A percentile compares a stretch with the other conserved stretches of the same genome.
Conservation (phyloP, 2,797 vertebrate species). For the Propithecus deckenii region DNA sequence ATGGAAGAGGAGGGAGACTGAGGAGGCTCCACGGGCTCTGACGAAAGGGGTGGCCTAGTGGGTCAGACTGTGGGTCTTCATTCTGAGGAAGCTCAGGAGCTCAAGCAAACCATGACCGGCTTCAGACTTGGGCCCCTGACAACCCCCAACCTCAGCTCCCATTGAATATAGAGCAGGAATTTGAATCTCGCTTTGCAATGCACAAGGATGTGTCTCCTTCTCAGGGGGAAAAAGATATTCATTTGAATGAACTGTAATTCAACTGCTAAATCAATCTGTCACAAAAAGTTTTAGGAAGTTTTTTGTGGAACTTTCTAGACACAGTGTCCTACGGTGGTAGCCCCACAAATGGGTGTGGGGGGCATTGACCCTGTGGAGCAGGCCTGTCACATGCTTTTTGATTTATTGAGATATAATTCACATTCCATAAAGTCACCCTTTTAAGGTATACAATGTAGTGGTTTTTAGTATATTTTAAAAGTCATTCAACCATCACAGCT, state of each 20-base stretch:
- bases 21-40: neutral
- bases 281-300: neutral
- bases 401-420: neutral
- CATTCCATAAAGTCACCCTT: neutral
- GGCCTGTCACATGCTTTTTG: neutral
- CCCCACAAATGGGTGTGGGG: neutral
- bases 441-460: neutral
- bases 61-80: neutral
- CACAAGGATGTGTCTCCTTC: neutral
- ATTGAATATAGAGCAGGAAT: neutral
- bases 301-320: neutral
- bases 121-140: neutral
- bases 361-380: neutral
- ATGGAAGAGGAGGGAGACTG: neutral
- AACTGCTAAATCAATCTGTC: neutral
- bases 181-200: neutral
- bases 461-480: neutral
- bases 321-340: neutral
- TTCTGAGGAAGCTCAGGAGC: neutral
- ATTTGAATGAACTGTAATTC: neutral
- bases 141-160: rapidly evolving
- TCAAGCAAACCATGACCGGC: neutral
- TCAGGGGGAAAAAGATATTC: neutral
- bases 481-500: neutral
- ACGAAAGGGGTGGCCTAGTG: neutral